Evolutionary conservation across 2,113 vertebrate species (phyloP).

Genomic region (Cyprinodon variegatus): DNA sequence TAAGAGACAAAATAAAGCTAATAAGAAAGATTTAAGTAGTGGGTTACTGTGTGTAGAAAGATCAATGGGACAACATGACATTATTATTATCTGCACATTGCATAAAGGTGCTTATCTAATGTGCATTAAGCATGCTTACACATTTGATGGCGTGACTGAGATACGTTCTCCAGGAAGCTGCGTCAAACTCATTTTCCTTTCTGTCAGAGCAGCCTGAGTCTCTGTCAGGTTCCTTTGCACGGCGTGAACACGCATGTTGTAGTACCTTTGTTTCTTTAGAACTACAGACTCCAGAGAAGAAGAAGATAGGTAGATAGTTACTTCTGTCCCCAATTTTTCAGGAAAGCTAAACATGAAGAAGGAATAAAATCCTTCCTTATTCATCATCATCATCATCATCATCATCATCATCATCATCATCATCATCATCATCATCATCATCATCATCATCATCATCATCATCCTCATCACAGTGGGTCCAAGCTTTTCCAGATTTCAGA

Average conservation of each 20-base stretch:
- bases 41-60: not conserved
- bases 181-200: conserved; percentile 77
- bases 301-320: too few relatives aligned
- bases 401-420: too few relatives aligned
- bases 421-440: too few relatives aligned
- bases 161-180: conserved; percentile 83
- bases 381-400: too few relatives aligned
- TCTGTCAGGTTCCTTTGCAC: conserved; percentile 80
- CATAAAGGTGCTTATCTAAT: not conserved
- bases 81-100: not conserved
- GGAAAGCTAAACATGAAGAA: too few relatives aligned
- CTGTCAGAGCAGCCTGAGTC: conserved; percentile 73
- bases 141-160: conserved; percentile 81
- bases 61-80: not conserved
- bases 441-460: too few relatives aligned
- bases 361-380: too few relatives aligned
- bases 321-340: too few relatives aligned
- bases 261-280: conserved; percentile 92
- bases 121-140: conserved; percentile 71
- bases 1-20: not conserved
- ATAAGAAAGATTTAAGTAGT: not conserved
- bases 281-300: conserved; percentile 80
- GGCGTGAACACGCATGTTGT: conserved; percentile 86
- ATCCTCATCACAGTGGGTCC: too few relatives aligned
- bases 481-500: too few relatives aligned